Conservation (phyloP, 2,888 invertebrate genomes). For the Drosophila tanythrix region DNA sequence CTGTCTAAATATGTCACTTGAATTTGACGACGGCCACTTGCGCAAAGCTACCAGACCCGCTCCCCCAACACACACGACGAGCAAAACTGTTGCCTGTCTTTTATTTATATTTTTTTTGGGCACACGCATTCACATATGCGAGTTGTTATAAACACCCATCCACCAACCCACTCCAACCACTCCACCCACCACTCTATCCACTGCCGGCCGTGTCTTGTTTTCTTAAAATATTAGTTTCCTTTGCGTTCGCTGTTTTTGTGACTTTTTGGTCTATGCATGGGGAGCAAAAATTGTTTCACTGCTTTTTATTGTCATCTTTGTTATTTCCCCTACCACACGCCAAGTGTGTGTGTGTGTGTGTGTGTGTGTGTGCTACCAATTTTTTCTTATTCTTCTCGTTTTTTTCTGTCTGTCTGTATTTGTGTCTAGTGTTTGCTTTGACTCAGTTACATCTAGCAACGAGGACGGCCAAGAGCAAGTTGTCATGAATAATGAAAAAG, state of each 20-base stretch:
- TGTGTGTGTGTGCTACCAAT: slow-evolving; percentile 24
- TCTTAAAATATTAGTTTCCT: slow-evolving; percentile 81
- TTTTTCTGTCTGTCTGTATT: slow-evolving; percentile 33
- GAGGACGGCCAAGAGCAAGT: slow-evolving; percentile 67
- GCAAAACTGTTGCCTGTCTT: slow-evolving; percentile 63
- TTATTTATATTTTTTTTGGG: slow-evolving; percentile 20
- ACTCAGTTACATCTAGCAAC: slow-evolving; percentile 66
- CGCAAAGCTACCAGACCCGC: slow-evolving; percentile 30
- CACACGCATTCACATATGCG: slow-evolving; percentile 17
- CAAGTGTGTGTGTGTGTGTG: slow-evolving; percentile 4
- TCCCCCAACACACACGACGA: slow-evolving; percentile 3
- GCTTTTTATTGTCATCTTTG: slow-evolving; percentile 81
- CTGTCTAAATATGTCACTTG: slow-evolving; percentile 81
- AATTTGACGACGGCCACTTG: slow-evolving; percentile 80
- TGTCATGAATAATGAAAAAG: slow-evolving; percentile 80
- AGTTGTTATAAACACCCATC: slow-evolving; percentile 38
- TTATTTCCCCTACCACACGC: slow-evolving; percentile 46
- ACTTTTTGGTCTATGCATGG: slow-evolving; percentile 37
- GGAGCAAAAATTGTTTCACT: slow-evolving; percentile 72
- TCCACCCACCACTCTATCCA: slow-evolving; percentile 15
- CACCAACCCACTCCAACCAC: not conserved
- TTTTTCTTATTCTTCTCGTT: slow-evolving; percentile 9
- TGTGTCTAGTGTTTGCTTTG: slow-evolving; percentile 63
- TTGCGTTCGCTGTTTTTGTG: slow-evolving; percentile 45
- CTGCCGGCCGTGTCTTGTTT: slow-evolving; percentile 67